Base-by-base conservation (phyloP, 2,113 vertebrate genomes). In the Nyctereutes procyonoides region DNA sequence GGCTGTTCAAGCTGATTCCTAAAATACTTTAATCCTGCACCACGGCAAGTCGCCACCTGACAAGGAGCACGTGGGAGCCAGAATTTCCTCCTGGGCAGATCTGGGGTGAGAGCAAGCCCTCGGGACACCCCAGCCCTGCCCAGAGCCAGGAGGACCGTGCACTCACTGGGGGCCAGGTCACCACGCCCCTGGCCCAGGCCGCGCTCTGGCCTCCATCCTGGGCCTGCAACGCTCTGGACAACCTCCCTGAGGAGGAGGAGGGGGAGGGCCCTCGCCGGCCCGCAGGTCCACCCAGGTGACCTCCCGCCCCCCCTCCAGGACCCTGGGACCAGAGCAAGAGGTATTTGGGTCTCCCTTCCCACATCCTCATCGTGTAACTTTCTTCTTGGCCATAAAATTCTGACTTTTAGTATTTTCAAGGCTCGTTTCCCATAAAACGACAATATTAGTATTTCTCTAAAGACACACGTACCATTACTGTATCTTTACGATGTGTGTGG, bases 401-500 rank as follows among this genome's bases (percentile, higher is more conserved):
- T 94, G 85, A 86, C 95, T 82, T 55, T 98, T 97, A 96, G 95
- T 98, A 98, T 98, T 98, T 98, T 93, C 97, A 98, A 98, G 96
- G 98, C 98, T 98, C 84, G 94, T 95, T 98, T 98, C 98, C 98
- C 98, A 97, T 98, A 96, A 98, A 99, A 98, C 67, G 83, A 11
- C 88, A 98, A 83, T 96, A 98, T 95, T 96, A 97, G 98, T 95
- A 98, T 98, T 98, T 98, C 97, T 95, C 93, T 96, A 90, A 97
- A 98, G 95, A 93, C 96, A 94, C 92, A 76, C 88, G 95, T 10
- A 38, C 98, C 97, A 97, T 98, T 98, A 98, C 96, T 91, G 96
- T 97, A 98, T 98, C 98, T 98, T 99, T 99, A 99, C 96, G 98
- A 98, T 16, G 98, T 99, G 99, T 12, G 97, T 43, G 38, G 98